Evolutionary conservation across 2,888 invertebrate genomes (phyloP).

Genomic region (Drosophila yooni): DNA sequence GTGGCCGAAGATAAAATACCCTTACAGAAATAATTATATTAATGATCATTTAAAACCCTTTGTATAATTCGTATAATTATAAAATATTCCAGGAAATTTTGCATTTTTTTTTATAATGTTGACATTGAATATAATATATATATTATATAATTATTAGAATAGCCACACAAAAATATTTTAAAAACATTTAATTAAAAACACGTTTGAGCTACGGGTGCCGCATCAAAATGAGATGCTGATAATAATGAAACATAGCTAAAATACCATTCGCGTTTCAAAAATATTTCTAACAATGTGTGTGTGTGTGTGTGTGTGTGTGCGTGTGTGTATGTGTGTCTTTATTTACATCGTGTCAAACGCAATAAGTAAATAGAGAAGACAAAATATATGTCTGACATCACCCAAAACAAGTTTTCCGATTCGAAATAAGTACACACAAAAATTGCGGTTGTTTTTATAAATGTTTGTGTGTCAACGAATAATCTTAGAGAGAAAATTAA

Average conservation of each 20-base stretch:
- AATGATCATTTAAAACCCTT: background rate
- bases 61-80: background rate
- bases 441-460: constrained; percentile 33
- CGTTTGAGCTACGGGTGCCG: constrained; percentile 12
- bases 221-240: constrained; percentile 25
- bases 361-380: constrained; percentile 43
- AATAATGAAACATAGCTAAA: constrained; percentile 12
- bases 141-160: background rate
- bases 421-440: constrained; percentile 21
- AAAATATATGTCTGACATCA: constrained; percentile 69
- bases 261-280: constrained; percentile 30
- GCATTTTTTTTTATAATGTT: background rate
- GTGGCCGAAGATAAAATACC: constrained; percentile 3
- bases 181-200: background rate
- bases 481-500: constrained; percentile 41
- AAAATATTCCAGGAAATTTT: background rate
- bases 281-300: constrained; percentile 12
- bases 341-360: constrained; percentile 8
- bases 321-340: background rate
- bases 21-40: background rate
- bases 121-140: too few species aligned
- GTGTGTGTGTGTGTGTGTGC: constrained; percentile 11
- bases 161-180: background rate
- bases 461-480: constrained; percentile 56
- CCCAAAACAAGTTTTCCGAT: constrained; percentile 56